A percentile compares a stretch with the other conserved stretches of the same genome.
phyloP scores from a whole-genome alignment of 2,888 invertebrate species.

The Tupiocoris notatus region DNA sequence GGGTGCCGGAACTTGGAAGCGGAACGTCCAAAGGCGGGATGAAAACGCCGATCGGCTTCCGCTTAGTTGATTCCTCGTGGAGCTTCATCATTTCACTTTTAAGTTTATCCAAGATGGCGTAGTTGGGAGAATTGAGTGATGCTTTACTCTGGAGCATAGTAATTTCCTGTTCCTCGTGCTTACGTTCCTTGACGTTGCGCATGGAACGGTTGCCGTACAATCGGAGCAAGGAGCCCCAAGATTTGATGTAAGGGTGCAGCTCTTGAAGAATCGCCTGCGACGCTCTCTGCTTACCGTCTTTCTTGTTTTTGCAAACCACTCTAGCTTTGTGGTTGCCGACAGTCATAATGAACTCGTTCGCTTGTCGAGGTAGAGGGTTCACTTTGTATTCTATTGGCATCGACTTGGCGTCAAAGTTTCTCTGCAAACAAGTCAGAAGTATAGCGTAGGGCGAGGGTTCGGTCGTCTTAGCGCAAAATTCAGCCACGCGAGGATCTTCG shows the following conservation, averaged over 20 bases:
- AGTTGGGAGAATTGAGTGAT: slow-evolving; percentile 85
- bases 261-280: slow-evolving; percentile 90
- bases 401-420: slow-evolving; percentile 90
- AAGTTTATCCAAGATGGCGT: slow-evolving; percentile 83
- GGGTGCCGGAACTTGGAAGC: slow-evolving; percentile 59
- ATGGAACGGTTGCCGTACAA: slow-evolving; percentile 90
- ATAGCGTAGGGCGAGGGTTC: slow-evolving; percentile 95
- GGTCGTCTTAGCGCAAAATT: slow-evolving; percentile 93
- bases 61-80: slow-evolving; percentile 63
- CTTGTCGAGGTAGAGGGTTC: slow-evolving; percentile 83
- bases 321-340: slow-evolving; percentile 89
- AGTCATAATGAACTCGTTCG: slow-evolving; percentile 90
- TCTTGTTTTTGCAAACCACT: slow-evolving; percentile 92
- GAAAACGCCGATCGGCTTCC: slow-evolving; percentile 66
- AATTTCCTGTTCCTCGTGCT: slow-evolving; percentile 88
- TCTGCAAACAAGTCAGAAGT: slow-evolving; percentile 83
- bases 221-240: slow-evolving; percentile 91
- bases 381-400: slow-evolving; percentile 83
- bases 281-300: slow-evolving; percentile 93
- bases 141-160: slow-evolving; percentile 86
- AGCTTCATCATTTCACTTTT: slow-evolving; percentile 78
- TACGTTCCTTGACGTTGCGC: slow-evolving; percentile 88
- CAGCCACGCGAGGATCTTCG: slow-evolving; percentile 89
- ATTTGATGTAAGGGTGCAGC: slow-evolving; percentile 89
- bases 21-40: slow-evolving; percentile 63